Evolutionary conservation across 92 coral and sea anemone species (phyloP), one percentile per base, ranked within the genome.

Genomic region (Parazoanthus darwini): DNA sequence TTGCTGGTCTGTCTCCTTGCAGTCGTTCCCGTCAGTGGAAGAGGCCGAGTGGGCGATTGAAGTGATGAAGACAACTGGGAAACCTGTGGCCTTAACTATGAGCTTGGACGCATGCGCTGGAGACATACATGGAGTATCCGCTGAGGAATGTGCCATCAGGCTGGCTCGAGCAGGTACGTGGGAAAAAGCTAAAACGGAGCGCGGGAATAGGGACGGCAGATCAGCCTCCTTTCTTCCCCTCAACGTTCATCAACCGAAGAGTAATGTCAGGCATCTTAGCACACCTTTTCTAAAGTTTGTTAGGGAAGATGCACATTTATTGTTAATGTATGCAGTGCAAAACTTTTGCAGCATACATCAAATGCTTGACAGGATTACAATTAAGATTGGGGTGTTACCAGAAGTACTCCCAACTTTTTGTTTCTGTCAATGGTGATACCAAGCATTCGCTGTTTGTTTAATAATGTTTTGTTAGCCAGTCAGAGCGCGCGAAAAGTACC

Each of bases 21-120:
- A 81, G 85, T 58, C 85, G 8, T 81, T 81, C 8, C 29, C 2
- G 26, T 20, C 85, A 0, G 85, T 81, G n/a, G 85, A 81, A 20
- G 85, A 81, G 51, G 85, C 73, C 15, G 85, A 81, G 29, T 81
- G 85, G 85, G 85, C 85, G 26, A 33, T 63, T 4, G 85, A 81
- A 11, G 50, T 81, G 35, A 81, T 59, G 51, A 81, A 81, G 20
- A 39, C 73, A 20, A 23, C 85, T 81, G 85, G 85, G 46, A 81
- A 81, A 35, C 85, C 85, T 23, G 85, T 81, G 48, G 85, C 85
- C 8, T 20, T 63, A 7, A 58, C 85, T 9, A 81, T 81, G 85
- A 11, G 71, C 16, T 3, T 81, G 3, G 68, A 37, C 35, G 46
- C 74, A 8, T 0, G 33, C 10, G 48, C 36, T 9, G 85, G 85